These are phyloP conservation scores for Phymatocera aterrima DNA, from an alignment of 2,888 invertebrate species.

Conservation along the genomic window DNA sequence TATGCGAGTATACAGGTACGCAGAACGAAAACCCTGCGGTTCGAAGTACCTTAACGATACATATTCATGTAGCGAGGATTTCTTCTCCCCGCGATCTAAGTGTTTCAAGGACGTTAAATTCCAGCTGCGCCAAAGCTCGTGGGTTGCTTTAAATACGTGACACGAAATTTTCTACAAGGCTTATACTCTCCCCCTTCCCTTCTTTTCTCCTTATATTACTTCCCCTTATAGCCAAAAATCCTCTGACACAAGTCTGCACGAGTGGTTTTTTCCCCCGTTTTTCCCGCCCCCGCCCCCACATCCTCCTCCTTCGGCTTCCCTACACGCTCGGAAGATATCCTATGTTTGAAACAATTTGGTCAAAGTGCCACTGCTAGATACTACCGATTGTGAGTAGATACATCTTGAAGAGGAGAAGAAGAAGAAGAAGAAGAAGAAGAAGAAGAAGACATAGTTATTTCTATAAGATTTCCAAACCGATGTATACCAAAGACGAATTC, in stretches of 20 bases:
- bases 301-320: no score
- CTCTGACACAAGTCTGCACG: neutral
- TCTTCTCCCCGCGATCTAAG: neutral
- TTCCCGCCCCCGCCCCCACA: neutral
- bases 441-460: no score
- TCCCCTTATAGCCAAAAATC: neutral
- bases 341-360: neutral
- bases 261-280: no score
- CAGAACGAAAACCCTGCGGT: no score
- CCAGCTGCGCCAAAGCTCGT: constrained; percentile 8
- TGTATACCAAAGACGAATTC: no score
- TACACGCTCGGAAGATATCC: neutral
- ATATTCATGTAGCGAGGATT: no score
- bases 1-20: no score
- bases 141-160: constrained; percentile 27
- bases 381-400: neutral
- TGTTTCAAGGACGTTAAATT: constrained; percentile 29
- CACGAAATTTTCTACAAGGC: constrained; percentile 19
- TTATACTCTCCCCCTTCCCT: neutral
- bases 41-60: no score
- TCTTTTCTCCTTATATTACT: no score
- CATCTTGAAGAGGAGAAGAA: neutral
- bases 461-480: no score
- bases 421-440: neutral
- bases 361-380: neutral